A percentile compares a stretch with the other conserved stretches of the same genome.
These are phyloP conservation scores for Rhinella marina DNA, from an alignment of 2,797 vertebrate genomes.

Conservation along the genomic window DNA sequence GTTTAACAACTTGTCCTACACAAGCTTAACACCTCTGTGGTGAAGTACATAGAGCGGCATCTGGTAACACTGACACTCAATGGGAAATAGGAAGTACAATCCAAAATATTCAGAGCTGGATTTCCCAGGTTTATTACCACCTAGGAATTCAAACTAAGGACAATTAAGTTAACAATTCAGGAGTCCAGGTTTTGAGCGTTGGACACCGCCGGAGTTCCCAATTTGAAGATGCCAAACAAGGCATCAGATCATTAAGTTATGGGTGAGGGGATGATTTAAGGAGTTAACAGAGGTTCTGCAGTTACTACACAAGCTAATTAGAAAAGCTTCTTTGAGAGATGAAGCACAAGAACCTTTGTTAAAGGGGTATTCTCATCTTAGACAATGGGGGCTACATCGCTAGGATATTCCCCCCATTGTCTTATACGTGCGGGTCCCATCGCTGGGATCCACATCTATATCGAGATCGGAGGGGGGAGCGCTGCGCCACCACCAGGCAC, in stretches of 20 bases:
- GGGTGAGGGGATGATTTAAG: background rate
- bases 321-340: background rate
- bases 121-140: background rate
- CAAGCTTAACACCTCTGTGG: conserved; percentile 48
- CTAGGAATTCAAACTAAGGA: background rate
- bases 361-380: too few species aligned
- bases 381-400: too few species aligned
- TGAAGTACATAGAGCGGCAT: conserved; percentile 10
- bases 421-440: too few species aligned
- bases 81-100: background rate
- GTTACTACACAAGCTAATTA: background rate
- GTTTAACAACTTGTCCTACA: conserved; percentile 33
- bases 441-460: too few species aligned
- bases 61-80: background rate
- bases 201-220: background rate
- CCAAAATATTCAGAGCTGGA: background rate
- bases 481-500: too few species aligned
- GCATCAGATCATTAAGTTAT: background rate
- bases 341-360: background rate
- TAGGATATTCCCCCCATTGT: too few species aligned
- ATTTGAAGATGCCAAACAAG: background rate
- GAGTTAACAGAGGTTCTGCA: background rate
- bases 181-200: too few species aligned
- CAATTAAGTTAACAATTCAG: too few species aligned
- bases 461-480: too few species aligned